These are phyloP conservation scores for Donacobius atricapilla DNA, from an alignment of 2,113 vertebrate genomes.

Conservation along the genomic window DNA sequence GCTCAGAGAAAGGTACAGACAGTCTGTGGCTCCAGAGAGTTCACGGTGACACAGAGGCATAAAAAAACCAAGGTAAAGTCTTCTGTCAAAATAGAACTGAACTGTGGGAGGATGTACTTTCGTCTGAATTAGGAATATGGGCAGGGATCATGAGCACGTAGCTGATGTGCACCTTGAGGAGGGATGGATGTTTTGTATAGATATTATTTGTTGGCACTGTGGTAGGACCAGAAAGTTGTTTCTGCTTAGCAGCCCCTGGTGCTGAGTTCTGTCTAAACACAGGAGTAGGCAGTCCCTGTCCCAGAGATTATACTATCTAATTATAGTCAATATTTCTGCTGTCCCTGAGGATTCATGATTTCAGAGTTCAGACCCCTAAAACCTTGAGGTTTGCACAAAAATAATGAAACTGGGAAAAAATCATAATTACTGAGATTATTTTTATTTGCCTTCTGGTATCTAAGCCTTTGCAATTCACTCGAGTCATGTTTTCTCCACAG, in stretches of 20 bases:
- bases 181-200: not conserved
- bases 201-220: not conserved
- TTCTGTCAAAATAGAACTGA: not conserved
- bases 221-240: not conserved
- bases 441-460: conserved; percentile 53
- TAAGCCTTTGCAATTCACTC: conserved; percentile 19
- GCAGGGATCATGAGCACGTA: not conserved
- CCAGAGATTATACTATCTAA: conserved; percentile 22
- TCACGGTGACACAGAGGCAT: not conserved
- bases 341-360: accelerated
- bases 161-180: not conserved
- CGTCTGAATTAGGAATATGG: not conserved
- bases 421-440: conserved; percentile 2
- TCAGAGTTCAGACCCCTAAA: conserved; percentile 26
- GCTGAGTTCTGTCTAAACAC: not conserved
- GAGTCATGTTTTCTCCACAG: not conserved
- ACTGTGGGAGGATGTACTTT: not conserved
- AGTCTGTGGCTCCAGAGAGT: not conserved
- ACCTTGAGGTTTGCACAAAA: conserved; percentile 18
- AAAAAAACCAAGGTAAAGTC: not conserved
- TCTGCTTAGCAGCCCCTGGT: not conserved
- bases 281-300: not conserved
- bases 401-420: not conserved
- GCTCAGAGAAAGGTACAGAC: not conserved
- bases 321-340: conserved; percentile 3